phyloP scores from a whole-genome alignment of 2,113 vertebrate genomes.

The Periophthalmodon schlosseri region DNA sequence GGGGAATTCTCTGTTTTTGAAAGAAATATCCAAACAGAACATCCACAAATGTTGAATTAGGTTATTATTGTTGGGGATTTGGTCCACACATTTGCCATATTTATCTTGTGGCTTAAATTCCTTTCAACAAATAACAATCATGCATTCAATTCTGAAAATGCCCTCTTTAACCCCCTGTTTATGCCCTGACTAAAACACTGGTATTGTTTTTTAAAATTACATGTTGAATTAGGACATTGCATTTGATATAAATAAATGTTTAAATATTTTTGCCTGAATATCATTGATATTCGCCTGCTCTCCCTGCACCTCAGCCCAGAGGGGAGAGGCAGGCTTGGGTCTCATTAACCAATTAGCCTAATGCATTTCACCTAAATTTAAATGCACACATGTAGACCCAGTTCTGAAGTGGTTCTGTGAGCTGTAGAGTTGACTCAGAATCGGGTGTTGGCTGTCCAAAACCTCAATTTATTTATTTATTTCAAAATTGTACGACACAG shows the following conservation, averaged over 20 bases:
- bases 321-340: constrained; percentile 59
- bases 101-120: no score
- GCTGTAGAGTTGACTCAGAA: constrained; percentile 55
- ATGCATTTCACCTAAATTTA: not conserved
- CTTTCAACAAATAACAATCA: no score
- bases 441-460: constrained; percentile 33
- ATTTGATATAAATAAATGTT: not conserved
- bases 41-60: no score
- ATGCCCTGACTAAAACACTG: no score
- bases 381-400: constrained; percentile 39
- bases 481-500: no score
- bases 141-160: no score
- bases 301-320: constrained; percentile 26
- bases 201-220: no score
- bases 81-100: no score
- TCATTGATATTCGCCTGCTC: constrained; percentile 16
- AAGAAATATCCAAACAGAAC: no score
- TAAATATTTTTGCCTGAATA: not conserved
- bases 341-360: not conserved
- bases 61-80: no score
- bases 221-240: not conserved
- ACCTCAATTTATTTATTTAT: not conserved
- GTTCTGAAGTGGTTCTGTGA: constrained; percentile 48
- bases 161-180: no score
- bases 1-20: no score